Base-by-base conservation (phyloP, 2,888 invertebrate species). In the Bedellia somnulentella region DNA sequence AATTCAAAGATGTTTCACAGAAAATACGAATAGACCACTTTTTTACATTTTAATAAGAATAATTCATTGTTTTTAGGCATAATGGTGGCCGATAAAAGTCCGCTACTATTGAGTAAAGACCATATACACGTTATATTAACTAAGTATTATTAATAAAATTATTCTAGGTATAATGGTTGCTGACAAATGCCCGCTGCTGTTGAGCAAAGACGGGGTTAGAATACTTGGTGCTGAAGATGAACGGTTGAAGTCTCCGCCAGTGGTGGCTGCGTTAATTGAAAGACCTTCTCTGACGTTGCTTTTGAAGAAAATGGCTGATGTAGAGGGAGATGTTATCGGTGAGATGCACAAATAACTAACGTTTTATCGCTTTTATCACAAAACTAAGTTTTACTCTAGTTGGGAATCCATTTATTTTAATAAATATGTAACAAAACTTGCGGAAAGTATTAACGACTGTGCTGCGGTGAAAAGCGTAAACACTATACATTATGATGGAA, bases 41-140 rank as follows among this genome's bases (percentile, higher is more conserved):
- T n/a, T n/a, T n/a, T n/a, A n/a, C n/a, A n/a, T n/a, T n/a, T n/a
- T n/a, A n/a, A n/a, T n/a, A n/a, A n/a, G n/a, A n/a, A n/a, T n/a
- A n/a, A n/a, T n/a, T n/a, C n/a, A n/a, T n/a, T n/a, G n/a, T n/a
- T 34, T 45, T 2, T 46, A 75, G 73, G 73, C 6, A 46, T 73
- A 1, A 32, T 59, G n/a, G 42, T 75, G 27, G 70, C 73, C 8
- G 75, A 73, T 45, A 75, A 75, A 36, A 68, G 67, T 16, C 75
- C 73, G 0, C 40, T 70, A 8, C 56, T 75, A 9, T 37, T 75
- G 18, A 58, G 57, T 4, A 62, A 59, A 30, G 59, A 70, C 1
- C 53, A 48, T 1, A 51, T 58, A 2, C 51, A 51, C 35, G 43
- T 57, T 25, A 44, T 75, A 26, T n/a, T n/a, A n/a, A n/a, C n/a